Evolutionary conservation across 2,113 vertebrate species (phyloP), one percentile per base, ranked within the genome.

Genomic region (Sterna hirundo): DNA sequence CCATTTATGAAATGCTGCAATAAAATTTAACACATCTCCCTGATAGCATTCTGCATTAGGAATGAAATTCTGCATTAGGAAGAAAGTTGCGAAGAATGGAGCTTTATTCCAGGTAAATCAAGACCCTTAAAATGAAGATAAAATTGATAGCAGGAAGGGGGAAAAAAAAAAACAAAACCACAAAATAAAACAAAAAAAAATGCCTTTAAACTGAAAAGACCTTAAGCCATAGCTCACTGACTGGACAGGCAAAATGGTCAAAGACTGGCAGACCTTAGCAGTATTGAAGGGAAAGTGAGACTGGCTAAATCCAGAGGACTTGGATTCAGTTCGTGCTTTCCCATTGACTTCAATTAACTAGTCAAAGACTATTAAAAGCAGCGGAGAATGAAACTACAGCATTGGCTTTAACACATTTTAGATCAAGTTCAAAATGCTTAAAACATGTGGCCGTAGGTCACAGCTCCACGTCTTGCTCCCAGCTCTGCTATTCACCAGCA

Each of bases 1-100:
- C 47, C 91, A 87, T 86, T 95, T 95, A 87, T 60, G 52, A 94
- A 95, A 91, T 44, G 57, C 29, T 92, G 76, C 79, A 90, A 85
- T 90, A 94, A 96, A 96, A 93, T 88, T 83, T 86, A 94, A 80
- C 64, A 22, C 51, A 71, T 60, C 76, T 90, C 71, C 44, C 47
- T 82, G 60, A 75, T 42, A 64, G 69, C 49, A 78, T 64, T 93
- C 55, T 88, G 47, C 61, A 57, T 82, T 13, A 42, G 42, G 42
- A 42, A 42, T 42, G 42, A 42, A 42, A 42, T 42, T 42, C 42
- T 42, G 42, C 42, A 42, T 42, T 42, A 42, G 42, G 42, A 88
- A 95, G 44, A 52, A 89, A 69, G 54, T 29, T 61, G 36, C n/a
- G 19, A 14, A 69, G 49, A 79, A 89, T 36, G 15, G 30, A 75